These are phyloP conservation scores for Lamellibrachia luymesi DNA, from an alignment of 1,140 invertebrate species.

Conservation along the genomic window DNA sequence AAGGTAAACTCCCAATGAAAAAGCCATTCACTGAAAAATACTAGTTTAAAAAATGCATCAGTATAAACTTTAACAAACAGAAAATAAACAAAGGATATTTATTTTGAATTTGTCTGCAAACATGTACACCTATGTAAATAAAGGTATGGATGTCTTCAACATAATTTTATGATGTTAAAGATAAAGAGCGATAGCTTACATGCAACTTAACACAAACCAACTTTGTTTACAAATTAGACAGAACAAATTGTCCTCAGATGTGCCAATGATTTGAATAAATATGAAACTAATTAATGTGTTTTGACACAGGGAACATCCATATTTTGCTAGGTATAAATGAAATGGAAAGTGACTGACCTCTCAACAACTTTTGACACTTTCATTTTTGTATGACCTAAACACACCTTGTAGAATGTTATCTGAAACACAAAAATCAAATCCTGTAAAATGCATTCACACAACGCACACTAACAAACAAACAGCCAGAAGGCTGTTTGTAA, in stretches of 20 bases:
- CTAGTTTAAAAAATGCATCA: background rate
- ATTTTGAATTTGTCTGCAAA: too few species aligned
- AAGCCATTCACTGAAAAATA: background rate
- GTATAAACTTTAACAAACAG: background rate
- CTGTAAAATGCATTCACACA: background rate
- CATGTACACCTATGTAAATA: too few species aligned
- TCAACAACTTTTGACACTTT: slow-evolving; percentile 61
- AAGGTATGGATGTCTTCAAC: too few species aligned
- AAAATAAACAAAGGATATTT: too few species aligned
- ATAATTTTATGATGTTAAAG: too few species aligned
- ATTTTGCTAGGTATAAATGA: background rate
- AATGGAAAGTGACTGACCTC: slow-evolving; percentile 44
- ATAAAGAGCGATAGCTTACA: too few species aligned
- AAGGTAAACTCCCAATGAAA: background rate
- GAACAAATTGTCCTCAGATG: background rate
- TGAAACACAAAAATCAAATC: slow-evolving; percentile 53
- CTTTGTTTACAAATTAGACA: background rate
- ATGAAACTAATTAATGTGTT: background rate
- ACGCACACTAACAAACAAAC: background rate
- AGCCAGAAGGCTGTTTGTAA: too few species aligned
- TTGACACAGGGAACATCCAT: background rate
- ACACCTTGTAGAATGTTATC: slow-evolving; percentile 78
- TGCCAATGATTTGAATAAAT: background rate
- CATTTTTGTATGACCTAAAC: slow-evolving; percentile 80
- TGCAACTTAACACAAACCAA: too few species aligned